Percentiles rank a stretch among this genome's conserved stretches.
Evolutionary conservation across 2,113 vertebrate species (phyloP).

Genomic region (Trogon surrucura): DNA sequence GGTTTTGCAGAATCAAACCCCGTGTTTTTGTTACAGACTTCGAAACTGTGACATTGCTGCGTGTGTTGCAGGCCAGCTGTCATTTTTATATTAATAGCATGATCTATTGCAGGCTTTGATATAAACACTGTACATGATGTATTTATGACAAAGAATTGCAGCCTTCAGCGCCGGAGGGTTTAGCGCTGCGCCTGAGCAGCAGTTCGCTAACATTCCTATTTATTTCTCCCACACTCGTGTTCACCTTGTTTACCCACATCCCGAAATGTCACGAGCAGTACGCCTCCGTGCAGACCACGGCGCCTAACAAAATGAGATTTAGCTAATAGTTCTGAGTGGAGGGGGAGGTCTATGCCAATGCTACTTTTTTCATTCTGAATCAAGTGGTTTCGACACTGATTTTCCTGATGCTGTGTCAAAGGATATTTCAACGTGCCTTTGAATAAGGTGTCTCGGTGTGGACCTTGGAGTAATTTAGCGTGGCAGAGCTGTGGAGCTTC

Average conservation of each 20-base stretch:
- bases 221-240: neutral
- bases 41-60: neutral
- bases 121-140: conserved; percentile 9
- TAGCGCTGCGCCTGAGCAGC: neutral
- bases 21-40: neutral
- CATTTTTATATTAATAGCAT: neutral
- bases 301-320: neutral
- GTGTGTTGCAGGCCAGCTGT: neutral
- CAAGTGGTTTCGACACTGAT: fast-evolving
- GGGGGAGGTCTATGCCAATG: neutral
- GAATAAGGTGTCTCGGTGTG: fast-evolving
- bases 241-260: neutral
- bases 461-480: neutral
- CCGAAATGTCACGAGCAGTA: neutral
- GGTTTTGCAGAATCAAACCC: neutral
- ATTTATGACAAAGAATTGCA: conserved; percentile 4
- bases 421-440: neutral
- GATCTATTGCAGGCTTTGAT: neutral
- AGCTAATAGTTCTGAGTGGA: neutral
- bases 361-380: neutral
- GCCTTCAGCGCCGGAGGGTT: neutral
- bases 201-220: conserved; percentile 1
- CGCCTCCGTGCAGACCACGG: neutral
- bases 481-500: neutral
- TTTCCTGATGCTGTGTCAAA: neutral